These are phyloP conservation scores for Odontesthes bonariensis DNA, from an alignment of 2,113 vertebrate genomes.

Conservation along the genomic window DNA sequence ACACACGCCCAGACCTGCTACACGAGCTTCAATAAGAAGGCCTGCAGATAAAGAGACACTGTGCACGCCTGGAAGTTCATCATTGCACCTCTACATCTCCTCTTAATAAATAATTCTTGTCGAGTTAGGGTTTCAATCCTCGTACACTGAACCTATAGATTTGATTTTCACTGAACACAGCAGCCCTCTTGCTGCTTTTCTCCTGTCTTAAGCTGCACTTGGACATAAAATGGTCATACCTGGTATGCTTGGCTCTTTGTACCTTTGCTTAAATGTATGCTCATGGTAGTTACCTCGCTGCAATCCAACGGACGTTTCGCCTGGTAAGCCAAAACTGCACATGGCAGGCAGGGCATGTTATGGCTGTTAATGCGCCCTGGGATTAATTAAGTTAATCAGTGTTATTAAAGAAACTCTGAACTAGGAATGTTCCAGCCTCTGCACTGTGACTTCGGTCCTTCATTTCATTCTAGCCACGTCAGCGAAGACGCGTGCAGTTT, in stretches of 20 bases:
- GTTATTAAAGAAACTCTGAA: background rate
- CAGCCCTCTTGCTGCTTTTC: background rate
- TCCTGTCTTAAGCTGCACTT: no score
- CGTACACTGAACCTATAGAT: background rate
- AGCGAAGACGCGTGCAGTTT: background rate
- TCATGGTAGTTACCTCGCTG: background rate
- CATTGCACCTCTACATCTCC: background rate
- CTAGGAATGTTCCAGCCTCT: background rate
- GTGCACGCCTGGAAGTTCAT: background rate
- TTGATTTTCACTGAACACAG: background rate
- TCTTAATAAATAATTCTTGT: background rate
- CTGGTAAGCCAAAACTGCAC: no score
- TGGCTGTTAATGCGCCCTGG: no score
- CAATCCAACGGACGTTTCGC: no score
- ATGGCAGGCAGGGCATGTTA: no score
- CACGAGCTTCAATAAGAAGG: background rate
- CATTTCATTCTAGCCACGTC: constrained; percentile 19
- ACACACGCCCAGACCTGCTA: background rate
- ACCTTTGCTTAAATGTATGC: background rate
- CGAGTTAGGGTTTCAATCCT: background rate
- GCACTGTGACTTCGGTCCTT: background rate
- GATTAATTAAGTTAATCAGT: no score
- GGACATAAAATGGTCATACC: background rate
- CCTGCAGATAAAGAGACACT: background rate
- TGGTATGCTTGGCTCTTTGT: constrained; percentile 9